These are phyloP conservation scores for Lutraria rhynchaena DNA, from an alignment of 1,140 invertebrate species.

Conservation along the genomic window DNA sequence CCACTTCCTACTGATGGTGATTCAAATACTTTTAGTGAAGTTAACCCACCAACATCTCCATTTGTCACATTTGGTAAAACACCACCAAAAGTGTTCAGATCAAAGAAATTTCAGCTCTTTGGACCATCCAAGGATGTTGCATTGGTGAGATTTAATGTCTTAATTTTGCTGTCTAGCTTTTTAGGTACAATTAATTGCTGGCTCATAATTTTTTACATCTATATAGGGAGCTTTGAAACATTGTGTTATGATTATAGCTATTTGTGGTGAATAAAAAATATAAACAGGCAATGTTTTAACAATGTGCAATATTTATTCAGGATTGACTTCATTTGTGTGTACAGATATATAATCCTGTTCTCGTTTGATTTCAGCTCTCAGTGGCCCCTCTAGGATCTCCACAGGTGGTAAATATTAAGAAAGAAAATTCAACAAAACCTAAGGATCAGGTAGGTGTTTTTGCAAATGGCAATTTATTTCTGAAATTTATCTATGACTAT, in stretches of 20 bases:
- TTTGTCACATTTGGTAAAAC: constrained; percentile 75
- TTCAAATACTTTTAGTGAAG: constrained; percentile 37
- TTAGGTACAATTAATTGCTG: no score
- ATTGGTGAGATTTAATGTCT: constrained; percentile 49
- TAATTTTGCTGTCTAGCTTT: no score
- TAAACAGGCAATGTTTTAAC: no score
- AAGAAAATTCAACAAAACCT: constrained; percentile 30
- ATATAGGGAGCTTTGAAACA: no score
- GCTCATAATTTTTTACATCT: no score
- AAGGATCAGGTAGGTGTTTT: constrained; percentile 29
- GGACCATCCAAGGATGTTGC: constrained; percentile 25
- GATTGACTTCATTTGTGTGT: no score
- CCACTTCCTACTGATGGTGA: constrained; percentile 59
- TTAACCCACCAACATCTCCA: constrained; percentile 59
- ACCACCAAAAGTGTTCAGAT: constrained; percentile 60
- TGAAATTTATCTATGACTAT: no score
- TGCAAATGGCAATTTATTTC: no score
- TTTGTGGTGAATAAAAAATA: no score
- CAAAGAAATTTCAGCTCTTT: constrained; percentile 57
- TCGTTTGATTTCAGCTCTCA: constrained; percentile 51
- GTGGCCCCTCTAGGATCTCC: constrained; percentile 32
- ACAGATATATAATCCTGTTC: not conserved
- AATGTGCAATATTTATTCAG: no score
- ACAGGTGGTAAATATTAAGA: not conserved
- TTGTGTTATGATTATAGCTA: no score